These are phyloP conservation scores for Zaprionus davidi DNA, from an alignment of 1,140 invertebrate species.

Conservation along the genomic window DNA sequence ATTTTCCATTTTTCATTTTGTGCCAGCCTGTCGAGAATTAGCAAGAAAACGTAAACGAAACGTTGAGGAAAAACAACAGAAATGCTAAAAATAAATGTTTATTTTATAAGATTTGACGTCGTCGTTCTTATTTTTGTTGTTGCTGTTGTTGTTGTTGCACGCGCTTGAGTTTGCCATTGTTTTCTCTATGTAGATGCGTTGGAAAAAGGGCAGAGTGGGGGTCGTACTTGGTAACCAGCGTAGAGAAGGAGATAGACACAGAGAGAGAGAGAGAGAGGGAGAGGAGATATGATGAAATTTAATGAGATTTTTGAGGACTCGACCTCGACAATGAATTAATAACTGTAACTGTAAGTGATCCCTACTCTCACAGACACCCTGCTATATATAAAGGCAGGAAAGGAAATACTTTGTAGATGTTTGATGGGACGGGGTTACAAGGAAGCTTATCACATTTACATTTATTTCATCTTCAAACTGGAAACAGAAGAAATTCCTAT, in stretches of 20 bases:
- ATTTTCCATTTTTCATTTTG: constrained; percentile 74
- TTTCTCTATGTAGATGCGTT: constrained; percentile 35
- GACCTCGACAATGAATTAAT: constrained; percentile 41
- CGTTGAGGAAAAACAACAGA: constrained; percentile 28
- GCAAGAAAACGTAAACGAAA: constrained; percentile 48
- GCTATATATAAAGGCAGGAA: too few relatives aligned
- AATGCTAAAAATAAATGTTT: constrained; percentile 80
- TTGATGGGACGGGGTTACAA: too few relatives aligned
- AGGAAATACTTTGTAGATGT: neutral
- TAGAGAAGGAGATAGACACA: neutral
- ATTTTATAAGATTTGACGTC: constrained; percentile 74
- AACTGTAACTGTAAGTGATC: constrained; percentile 16
- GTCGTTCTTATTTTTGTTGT: constrained; percentile 17
- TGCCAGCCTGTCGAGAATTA: constrained; percentile 54
- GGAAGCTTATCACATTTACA: too few relatives aligned
- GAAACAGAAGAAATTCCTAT: too few relatives aligned
- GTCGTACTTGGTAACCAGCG: neutral
- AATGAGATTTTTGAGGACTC: constrained; percentile 15
- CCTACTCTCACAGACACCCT: too few relatives aligned
- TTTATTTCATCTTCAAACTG: too few relatives aligned
- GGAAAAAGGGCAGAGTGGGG: neutral
- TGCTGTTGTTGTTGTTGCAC: constrained; percentile 17
- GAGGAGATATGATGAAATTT: neutral
- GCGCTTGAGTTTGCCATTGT: constrained; percentile 60
- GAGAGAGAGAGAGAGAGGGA: too few relatives aligned